Evolutionary conservation across 2,888 invertebrate species (phyloP), one percentile per base, ranked within the genome.

Genomic region (Ormyrus pomaceus): DNA sequence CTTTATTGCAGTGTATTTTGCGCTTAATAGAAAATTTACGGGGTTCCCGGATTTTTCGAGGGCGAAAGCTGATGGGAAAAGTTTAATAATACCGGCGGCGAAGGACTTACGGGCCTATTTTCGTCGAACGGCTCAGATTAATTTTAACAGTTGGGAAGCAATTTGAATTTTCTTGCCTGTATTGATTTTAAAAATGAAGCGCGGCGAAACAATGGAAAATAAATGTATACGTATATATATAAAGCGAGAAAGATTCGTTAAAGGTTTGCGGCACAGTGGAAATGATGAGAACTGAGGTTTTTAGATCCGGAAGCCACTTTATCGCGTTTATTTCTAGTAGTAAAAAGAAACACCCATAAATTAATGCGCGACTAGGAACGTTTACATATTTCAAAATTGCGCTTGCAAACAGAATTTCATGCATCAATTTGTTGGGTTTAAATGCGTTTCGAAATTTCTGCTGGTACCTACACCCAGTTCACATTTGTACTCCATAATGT

Each of bases 1-100:
- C 55, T 58, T 66, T 66, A 66, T 75, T 66, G 66, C n/a, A 34
- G 13, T 75, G 55, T 53, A 69, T 62, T 76, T 76, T 69, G 55
- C 34, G 19, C 45, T 62, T 69, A 48, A 62, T 69, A 56, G 59
- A 53, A 69, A 69, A 76, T 76, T 76, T 68, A 69, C 62, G 62
- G 45, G n/a, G 6, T 5, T 58, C 50, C 19, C 46, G 59, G 34
- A 59, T 70, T 70, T 62, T n/a, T 13, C n/a, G 13, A 50, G 8
- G 6, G 34, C 55, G 19, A 65, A 50, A 0, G 50, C 19, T 3
- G 58, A 19, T 50, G 51, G 66, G 56, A 34, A 58, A 66, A 55
- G 48, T 58, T 66, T 74, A 74, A 66, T 74, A 66, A 71, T 56
- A 48, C 58, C 7, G 65, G 9, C 9, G 8, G 46, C 53, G 11